Evolutionary conservation across 2,888 invertebrate genomes (phyloP), one percentile per base, ranked within the genome.

Genomic region (Melipona bicolor): DNA sequence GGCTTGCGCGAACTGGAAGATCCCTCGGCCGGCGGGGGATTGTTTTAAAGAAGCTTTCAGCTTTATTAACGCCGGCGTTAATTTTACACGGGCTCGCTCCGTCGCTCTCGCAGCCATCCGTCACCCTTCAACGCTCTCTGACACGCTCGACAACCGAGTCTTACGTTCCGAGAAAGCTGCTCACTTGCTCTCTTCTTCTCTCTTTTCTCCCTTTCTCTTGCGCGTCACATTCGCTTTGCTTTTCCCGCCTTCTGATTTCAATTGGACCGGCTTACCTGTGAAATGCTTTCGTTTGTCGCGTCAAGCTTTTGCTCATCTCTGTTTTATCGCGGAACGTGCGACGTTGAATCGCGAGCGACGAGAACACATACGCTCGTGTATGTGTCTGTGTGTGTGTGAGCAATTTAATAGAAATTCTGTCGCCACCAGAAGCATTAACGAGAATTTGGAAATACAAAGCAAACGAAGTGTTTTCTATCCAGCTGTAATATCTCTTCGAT

Each of bases 61-160:
- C 69, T 86, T 84, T 86, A 86, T 90, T 87, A 87, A 87, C 77
- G 61, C 67, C n/a, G 32, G 54, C 65, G 69, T 74, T 84, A 88
- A 89, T 89, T 88, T 32, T 32, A 32, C 32, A 32, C 32, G 32
- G 32, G 27, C 27, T 27, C 32, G 32, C 3, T 32, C 3, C 3
- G 32, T 32, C 32, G 32, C 3, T 32, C 3, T 32, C 32, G 32
- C 32, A 32, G 32, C 32, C 3, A 27, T 27, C 27, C 27, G 27
- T 78, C 85, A 61, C 32, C 67, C 43, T 82, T 81, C 70, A 70
- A 71, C 65, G 52, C 24, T 24, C 36, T 50, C 70, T 71, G 64
- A 70, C 49, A 67, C 54, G 27, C 75, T 72, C 75, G 64, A 56
- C 62, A 5, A 4, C 36, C 50, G 36, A 50, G 74, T 85, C 88